phyloP scores from a whole-genome alignment of 92 coral and sea anemone genomes.

The Heliopora coerulea region DNA sequence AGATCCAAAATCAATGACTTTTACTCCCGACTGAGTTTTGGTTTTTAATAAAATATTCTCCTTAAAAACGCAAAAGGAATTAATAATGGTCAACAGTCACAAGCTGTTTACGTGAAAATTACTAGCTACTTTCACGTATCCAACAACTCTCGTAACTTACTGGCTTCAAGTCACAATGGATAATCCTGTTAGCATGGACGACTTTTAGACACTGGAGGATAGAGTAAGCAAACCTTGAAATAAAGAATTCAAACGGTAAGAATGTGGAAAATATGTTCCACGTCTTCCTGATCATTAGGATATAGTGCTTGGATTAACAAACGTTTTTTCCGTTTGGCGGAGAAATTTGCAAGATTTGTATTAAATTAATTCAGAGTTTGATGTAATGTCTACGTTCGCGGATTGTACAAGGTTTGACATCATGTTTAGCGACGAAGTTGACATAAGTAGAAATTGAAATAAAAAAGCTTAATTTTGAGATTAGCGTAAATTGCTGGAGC shows the following conservation, averaged over 20 bases:
- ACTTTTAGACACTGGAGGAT: slow-evolving; percentile 87
- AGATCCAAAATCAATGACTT: slow-evolving; percentile 96
- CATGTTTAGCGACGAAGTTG: too few species aligned
- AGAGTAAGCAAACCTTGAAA: slow-evolving; percentile 79
- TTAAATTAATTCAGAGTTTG: too few species aligned
- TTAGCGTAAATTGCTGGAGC: background rate
- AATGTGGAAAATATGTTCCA: background rate
- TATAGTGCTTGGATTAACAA: too few species aligned
- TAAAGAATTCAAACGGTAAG: background rate
- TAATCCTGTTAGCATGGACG: slow-evolving; percentile 78
- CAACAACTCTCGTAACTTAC: too few species aligned
- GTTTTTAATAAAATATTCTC: slow-evolving; percentile 68
- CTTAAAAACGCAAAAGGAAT: slow-evolving; percentile 50
- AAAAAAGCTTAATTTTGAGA: too few species aligned
- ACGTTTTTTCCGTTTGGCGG: too few species aligned
- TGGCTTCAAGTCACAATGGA: slow-evolving; percentile 96
- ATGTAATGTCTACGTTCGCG: too few species aligned
- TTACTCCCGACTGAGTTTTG: slow-evolving; percentile 84
- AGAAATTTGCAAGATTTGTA: too few species aligned
- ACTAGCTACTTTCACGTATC: too few species aligned
- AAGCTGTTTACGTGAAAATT: background rate
- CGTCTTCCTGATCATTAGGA: too few species aligned
- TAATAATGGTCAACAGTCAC: background rate
- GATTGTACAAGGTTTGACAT: too few species aligned
- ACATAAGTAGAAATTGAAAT: too few species aligned